Evolutionary conservation across 1,140 invertebrate genomes (phyloP).

Genomic region (Drosophila azteca): DNA sequence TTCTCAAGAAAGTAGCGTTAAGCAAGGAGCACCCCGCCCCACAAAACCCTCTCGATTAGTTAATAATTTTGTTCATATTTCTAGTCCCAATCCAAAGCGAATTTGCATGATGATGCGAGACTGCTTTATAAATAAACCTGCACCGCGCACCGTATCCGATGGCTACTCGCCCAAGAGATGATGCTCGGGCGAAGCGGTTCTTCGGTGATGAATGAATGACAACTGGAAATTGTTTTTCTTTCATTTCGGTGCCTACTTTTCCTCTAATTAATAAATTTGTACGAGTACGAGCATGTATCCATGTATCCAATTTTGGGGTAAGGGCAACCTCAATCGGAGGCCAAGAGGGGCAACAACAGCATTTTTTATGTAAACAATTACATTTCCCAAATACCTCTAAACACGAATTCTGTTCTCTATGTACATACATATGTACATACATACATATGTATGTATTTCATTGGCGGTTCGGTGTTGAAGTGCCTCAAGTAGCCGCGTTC

Average conservation of each 20-base stretch:
- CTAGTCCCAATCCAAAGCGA: neutral
- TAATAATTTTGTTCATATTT: constrained; percentile 58
- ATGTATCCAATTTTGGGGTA: neutral
- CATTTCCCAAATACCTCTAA: constrained; percentile 20
- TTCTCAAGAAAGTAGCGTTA: constrained; percentile 12
- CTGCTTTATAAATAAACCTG: constrained; percentile 47
- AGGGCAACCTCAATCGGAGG: neutral
- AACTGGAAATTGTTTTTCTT: constrained; percentile 58
- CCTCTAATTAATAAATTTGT: constrained; percentile 36
- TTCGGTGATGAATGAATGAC: constrained; percentile 71
- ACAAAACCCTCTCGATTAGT: constrained; percentile 33
- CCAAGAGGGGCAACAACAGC: constrained; percentile 12
- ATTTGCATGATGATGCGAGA: constrained; percentile 59
- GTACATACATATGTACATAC: neutral
- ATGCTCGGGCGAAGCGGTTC: constrained; percentile 5
- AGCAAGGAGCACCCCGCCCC: neutral
- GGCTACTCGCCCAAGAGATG: constrained; percentile 13
- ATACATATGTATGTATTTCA: neutral
- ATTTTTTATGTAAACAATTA: constrained; percentile 46
- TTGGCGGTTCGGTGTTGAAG: constrained; percentile 27
- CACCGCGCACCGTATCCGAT: constrained; percentile 33
- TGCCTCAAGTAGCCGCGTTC: constrained; percentile 26
- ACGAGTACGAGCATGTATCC: neutral
- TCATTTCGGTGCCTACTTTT: constrained; percentile 14
- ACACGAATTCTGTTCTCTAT: constrained; percentile 22